phyloP scores from a whole-genome alignment of 1,140 invertebrate species.

The Drosophila repleta region DNA sequence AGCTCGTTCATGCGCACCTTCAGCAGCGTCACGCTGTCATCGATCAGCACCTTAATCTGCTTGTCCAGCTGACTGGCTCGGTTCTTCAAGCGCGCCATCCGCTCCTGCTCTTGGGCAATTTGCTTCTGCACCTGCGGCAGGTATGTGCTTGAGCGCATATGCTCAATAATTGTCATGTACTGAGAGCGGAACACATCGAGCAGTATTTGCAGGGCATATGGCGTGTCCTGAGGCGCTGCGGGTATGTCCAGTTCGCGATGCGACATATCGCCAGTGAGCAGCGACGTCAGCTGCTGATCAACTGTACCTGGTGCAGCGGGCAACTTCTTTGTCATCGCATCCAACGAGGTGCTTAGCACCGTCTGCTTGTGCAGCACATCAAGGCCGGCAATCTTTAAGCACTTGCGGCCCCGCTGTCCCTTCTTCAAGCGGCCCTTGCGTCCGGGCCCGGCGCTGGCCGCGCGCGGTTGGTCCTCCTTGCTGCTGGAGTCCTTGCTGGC shows the following conservation, averaged over 20 bases:
- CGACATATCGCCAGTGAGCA: conserved; percentile 88
- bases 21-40: conserved; percentile 95
- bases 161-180: conserved; percentile 91
- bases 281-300: conserved; percentile 93
- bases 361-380: conserved; percentile 96
- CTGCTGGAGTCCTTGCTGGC: conserved; percentile 69
- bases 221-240: conserved; percentile 89
- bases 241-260: conserved; percentile 93
- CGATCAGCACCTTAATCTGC: conserved; percentile 94
- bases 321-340: conserved; percentile 87
- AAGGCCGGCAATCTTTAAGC: conserved; percentile 89
- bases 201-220: conserved; percentile 93
- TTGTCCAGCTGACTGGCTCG: conserved; percentile 94
- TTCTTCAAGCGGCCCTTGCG: conserved; percentile 77
- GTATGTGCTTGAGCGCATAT: conserved; percentile 92
- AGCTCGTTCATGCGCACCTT: conserved; percentile 96
- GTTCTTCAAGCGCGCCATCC: conserved; percentile 91
- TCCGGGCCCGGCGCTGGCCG: conserved; percentile 53
- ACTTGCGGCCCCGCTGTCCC: conserved; percentile 66
- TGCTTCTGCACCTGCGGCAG: conserved; percentile 89
- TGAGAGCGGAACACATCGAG: conserved; percentile 93
- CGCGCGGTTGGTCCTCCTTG: conserved; percentile 64
- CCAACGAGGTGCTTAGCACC: conserved; percentile 90
- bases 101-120: conserved; percentile 93
- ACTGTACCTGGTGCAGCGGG: conserved; percentile 94